Base-by-base conservation (phyloP, 2,113 vertebrate species). In the Fregetta grallaria region DNA sequence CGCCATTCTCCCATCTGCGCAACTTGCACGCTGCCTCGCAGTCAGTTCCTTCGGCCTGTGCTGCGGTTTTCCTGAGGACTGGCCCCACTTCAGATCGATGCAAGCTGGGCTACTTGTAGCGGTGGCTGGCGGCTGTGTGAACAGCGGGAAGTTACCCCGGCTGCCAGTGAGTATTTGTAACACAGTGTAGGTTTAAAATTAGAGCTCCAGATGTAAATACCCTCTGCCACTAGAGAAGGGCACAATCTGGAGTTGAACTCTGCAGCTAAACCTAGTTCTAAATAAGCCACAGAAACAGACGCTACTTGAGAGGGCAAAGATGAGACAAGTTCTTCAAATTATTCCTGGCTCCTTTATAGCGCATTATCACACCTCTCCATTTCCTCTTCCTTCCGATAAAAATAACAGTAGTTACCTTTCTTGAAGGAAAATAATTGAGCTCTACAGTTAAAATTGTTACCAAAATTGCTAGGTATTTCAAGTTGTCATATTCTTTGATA, bases 101-200 rank as follows among this genome's bases (percentile, higher is more conserved):
- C 19, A 36, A 32, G 36, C 40, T 58, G 36, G 38, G 34, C 66
- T 72, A 3, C 74, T 6, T n/a, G 63, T 20, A 59, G 15, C 0
- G 1, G 3, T 0, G 6, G 34, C 53, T 62, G 16, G 3, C 1
- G 0, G 27, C 27, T 32, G 23, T 1, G 9, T 8, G 56, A 85
- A 9, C 52, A 20, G 30, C 2, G 12, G 29, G 72, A n/a, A 27
- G 50, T 22, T 7, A 36, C 25, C 52, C 61, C 27, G n/a, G 42
- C 55, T 87, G 36, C 53, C 87, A 70, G 36, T 0, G 22, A 55
- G 15, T 2, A 8, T 52, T 92, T 84, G 1, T n/a, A 47, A 13
- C n/a, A 10, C 21, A 18, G 23, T 3, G 8, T 0, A 18, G 22
- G 17, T 30, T 52, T 47, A 19, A 77, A 85, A 36, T 47, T 17